Conservation (phyloP, 2,888 invertebrate genomes). For the Napeogenes inachia region DNA sequence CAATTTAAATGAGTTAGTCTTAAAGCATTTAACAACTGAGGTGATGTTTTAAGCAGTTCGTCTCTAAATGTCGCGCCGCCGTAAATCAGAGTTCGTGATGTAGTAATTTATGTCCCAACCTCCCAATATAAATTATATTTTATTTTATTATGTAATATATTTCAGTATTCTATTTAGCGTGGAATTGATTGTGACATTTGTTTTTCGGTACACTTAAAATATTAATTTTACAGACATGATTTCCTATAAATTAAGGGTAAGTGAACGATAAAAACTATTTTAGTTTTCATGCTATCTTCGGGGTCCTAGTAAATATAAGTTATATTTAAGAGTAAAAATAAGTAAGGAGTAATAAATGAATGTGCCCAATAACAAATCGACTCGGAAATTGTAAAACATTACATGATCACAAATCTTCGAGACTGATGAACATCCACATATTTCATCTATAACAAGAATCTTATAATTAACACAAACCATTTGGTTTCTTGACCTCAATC, state of each 20-base stretch:
- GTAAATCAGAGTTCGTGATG: slow-evolving; percentile 31
- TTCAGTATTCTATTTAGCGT: slow-evolving; percentile 17
- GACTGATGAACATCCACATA: not conserved
- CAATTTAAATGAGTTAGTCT: no score
- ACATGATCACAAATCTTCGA: no score
- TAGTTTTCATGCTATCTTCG: not conserved
- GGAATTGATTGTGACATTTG: slow-evolving; percentile 15
- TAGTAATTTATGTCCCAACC: slow-evolving; percentile 27
- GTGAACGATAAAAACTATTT: not conserved
- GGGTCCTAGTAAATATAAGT: no score
- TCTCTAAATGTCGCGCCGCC: slow-evolving; percentile 26
- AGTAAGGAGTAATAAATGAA: no score
- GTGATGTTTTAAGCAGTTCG: slow-evolving; percentile 1
- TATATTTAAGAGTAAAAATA: no score
- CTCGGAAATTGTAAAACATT: no score
- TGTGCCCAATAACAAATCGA: no score
- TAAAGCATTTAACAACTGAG: not conserved
- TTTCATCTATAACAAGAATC: not conserved
- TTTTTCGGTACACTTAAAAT: not conserved
- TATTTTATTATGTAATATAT: slow-evolving; percentile 24
- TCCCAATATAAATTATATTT: slow-evolving; percentile 28
- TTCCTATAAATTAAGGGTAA: not conserved
- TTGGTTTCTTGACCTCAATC: slow-evolving; percentile 6
- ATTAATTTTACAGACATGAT: not conserved
- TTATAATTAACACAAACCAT: slow-evolving; percentile 3